Conservation (phyloP, 2,888 invertebrate species). For the Sphinx pinastri region DNA sequence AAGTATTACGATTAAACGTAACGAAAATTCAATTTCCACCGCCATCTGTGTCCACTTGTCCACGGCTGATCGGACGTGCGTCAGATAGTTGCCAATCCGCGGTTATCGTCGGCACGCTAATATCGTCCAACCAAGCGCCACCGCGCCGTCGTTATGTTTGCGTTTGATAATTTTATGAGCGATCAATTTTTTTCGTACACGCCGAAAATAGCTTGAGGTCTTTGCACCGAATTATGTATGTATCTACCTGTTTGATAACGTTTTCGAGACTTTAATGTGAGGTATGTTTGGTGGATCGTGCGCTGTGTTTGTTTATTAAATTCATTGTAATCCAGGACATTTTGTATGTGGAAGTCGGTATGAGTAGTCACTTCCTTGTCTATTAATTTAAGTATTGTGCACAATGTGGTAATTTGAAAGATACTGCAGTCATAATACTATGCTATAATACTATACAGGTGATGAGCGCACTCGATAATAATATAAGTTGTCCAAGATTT, state of each 20-base stretch:
- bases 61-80: background rate
- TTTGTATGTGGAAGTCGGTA: too few relatives aligned
- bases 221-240: background rate
- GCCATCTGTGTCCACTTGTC: background rate
- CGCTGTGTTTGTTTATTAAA: too few relatives aligned
- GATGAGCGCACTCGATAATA: too few relatives aligned
- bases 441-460: too few relatives aligned
- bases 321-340: too few relatives aligned
- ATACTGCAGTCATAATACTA: too few relatives aligned
- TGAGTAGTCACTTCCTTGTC: too few relatives aligned
- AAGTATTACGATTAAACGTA: background rate
- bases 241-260: constrained; percentile 5
- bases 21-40: background rate
- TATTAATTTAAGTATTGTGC: too few relatives aligned
- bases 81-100: background rate
- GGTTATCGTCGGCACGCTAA: background rate
- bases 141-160: constrained; percentile 1
- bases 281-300: too few relatives aligned
- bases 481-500: too few relatives aligned
- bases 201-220: background rate
- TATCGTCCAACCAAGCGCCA: background rate
- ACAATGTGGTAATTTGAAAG: too few relatives aligned
- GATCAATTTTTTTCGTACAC: constrained; percentile 6
- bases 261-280: background rate
- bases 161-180: constrained; percentile 14